Evolutionary conservation across 2,888 invertebrate genomes (phyloP).

Genomic region (Alloscopus bannaensis): DNA sequence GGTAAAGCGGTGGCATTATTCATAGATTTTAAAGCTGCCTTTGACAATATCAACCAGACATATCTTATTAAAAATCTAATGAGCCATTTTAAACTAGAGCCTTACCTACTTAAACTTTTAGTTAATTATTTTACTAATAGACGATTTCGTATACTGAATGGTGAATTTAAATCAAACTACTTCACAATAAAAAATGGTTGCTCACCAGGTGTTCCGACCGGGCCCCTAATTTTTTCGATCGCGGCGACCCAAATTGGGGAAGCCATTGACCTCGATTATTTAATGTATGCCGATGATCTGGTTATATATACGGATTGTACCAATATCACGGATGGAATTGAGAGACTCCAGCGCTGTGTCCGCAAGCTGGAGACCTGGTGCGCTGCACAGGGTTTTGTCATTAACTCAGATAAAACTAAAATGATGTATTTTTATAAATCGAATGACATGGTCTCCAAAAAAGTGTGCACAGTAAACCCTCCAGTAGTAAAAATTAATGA

Average conservation of each 20-base stretch:
- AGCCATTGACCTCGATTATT: slow-evolving; percentile 7
- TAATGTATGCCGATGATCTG: slow-evolving; percentile 44
- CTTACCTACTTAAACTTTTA: slow-evolving; percentile 10
- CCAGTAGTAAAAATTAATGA: not conserved
- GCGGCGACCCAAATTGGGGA: slow-evolving; percentile 22
- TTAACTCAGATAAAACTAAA: slow-evolving; percentile 43
- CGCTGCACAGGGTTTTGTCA: slow-evolving; percentile 25
- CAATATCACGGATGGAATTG: not conserved
- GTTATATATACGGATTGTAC: slow-evolving; percentile 18
- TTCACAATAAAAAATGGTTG: slow-evolving; percentile 34
- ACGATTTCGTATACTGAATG: slow-evolving; percentile 32
- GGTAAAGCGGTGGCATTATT: slow-evolving; percentile 36
- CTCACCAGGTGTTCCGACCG: slow-evolving; percentile 18
- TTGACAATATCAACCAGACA: slow-evolving; percentile 4
- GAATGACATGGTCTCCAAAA: not conserved
- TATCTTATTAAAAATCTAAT: not conserved
- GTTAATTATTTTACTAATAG: slow-evolving; percentile 31
- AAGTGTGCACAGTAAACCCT: not conserved
- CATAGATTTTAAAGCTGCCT: slow-evolving; percentile 29
- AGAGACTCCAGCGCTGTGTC: not conserved
- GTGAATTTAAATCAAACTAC: slow-evolving; percentile 13
- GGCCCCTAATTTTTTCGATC: slow-evolving; percentile 15
- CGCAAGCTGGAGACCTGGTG: slow-evolving; percentile 24
- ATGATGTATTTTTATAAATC: slow-evolving; percentile 35
- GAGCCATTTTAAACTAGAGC: not conserved